Base-by-base conservation (phyloP, 1,140 invertebrate species). In the Catajapyx aquilonaris region DNA sequence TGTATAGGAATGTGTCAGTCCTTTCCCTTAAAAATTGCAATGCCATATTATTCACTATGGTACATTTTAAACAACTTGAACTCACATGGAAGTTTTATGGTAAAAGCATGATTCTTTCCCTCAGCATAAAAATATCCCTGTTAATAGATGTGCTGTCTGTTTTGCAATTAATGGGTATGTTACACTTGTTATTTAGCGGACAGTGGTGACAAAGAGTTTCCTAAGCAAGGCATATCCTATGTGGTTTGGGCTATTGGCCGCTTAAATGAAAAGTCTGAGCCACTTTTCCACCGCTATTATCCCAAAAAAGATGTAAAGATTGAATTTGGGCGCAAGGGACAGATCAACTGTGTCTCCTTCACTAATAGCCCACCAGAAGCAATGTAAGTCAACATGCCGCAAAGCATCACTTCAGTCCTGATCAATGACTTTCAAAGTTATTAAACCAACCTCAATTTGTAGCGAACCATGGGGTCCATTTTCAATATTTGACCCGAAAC, bases 221-320 rank as follows among this genome's bases (percentile, higher is more conserved):
- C 65, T 3, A 64, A 67, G 2, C 70, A 81, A 40, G 60, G 64
- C 17, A 52, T 63, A 2, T 65, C 71, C 18, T 79, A 70, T 46
- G 61, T 85, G 11, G 64, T 90, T 4, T 93, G 85, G 85, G 81
- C 84, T 1, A 56, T 90, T 15, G 87, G 87, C 9, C 65, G 67
- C 41, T 54, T 88, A 34, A 80, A 86, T 51, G 60, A 68, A 11
- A 74, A 72, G 37, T 72, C 73, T 30, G 76, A 85, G 49, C 86
- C 85, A 0, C 70, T 71, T 36, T 87, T 81, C 52, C 86, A 93
- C 52, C 72, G 80, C 35, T 49, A 75, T 35, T 86, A 81, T 58
- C 78, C 77, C 10, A 75, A 75, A 49, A 59, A 62, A 15, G 64
- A 76, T 51, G 54, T 77, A 0, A 59, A 64, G 40, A 53, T 88